Conservation (phyloP, 2,113 vertebrate species). For the Chaetura pelagica region DNA sequence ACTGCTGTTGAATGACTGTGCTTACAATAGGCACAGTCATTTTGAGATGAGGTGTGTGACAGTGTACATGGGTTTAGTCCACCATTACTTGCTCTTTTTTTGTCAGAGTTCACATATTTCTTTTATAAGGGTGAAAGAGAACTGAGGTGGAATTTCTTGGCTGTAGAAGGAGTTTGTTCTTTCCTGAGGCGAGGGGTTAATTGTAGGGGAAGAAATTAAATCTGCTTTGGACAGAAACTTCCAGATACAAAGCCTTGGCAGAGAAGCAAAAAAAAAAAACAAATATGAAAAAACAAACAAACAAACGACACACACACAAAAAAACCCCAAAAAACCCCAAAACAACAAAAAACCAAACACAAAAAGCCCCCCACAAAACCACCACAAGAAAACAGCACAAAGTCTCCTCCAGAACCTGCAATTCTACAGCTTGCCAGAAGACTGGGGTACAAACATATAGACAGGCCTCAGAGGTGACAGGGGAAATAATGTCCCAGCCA, state of each 20-base stretch:
- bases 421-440: background rate
- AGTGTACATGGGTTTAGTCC: background rate
- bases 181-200: background rate
- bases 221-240: background rate
- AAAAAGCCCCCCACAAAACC: too few species aligned
- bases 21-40: fast-evolving
- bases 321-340: too few species aligned
- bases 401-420: background rate
- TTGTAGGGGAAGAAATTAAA: background rate
- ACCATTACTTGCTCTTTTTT: background rate
- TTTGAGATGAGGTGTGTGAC: background rate
- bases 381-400: background rate
- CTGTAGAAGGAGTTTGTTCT: background rate
- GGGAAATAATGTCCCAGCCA: background rate
- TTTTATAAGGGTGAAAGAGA: background rate
- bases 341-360: too few species aligned
- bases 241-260: background rate
- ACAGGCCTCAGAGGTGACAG: background rate
- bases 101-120: background rate
- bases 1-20: background rate
- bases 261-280: background rate
- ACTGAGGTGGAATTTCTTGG: background rate
- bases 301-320: too few species aligned
- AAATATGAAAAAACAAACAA: too few species aligned
- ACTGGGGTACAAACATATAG: background rate